Percentiles rank a stretch among this genome's conserved stretches.
These are phyloP conservation scores for Boleophthalmus pectinirostris DNA, from an alignment of 2,113 vertebrate species.

Conservation along the genomic window DNA sequence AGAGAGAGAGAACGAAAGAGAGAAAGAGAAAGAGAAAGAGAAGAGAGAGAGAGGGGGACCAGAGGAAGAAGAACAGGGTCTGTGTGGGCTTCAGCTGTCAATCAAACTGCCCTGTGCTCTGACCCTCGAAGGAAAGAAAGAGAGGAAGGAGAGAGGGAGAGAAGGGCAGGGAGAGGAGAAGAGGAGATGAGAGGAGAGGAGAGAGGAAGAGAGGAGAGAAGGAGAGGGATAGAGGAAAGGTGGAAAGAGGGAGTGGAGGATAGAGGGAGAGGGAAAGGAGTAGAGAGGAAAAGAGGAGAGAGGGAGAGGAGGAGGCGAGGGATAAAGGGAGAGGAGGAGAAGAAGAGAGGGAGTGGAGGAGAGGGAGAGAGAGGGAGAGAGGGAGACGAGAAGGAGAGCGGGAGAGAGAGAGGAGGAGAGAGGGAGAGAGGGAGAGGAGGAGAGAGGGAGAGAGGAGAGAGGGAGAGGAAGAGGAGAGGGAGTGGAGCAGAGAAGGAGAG, in stretches of 20 bases:
- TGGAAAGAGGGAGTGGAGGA: constrained; percentile 36
- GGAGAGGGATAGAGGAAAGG: constrained; percentile 21
- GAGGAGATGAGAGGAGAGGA: constrained; percentile 1
- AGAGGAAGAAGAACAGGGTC: constrained; percentile 16
- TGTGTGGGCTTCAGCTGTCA: constrained; percentile 58
- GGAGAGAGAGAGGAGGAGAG: neutral
- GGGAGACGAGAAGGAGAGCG: neutral
- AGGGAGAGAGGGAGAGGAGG: too few relatives aligned
- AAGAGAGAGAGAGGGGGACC: too few relatives aligned
- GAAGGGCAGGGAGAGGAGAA: constrained; percentile 38
- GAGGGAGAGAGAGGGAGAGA: neutral
- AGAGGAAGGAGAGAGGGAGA: neutral
- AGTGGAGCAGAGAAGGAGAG: too few relatives aligned
- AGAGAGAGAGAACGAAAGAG: too few relatives aligned
- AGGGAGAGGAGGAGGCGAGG: too few relatives aligned
- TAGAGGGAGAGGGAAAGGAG: constrained; percentile 14
- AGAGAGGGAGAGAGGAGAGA: too few relatives aligned
- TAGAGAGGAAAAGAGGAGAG: neutral
- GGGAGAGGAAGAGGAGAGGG: too few relatives aligned
- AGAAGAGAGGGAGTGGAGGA: neutral
- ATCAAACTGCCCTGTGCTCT: constrained; percentile 58
- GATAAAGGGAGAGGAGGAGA: too few relatives aligned
- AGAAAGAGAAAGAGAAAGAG: too few relatives aligned
- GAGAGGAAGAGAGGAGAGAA: neutral
- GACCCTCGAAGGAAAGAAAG: constrained; percentile 40